A percentile compares a stretch with the other conserved stretches of the same genome.
phyloP scores from a whole-genome alignment of 2,113 vertebrate species.

The Heteronetta atricapilla region DNA sequence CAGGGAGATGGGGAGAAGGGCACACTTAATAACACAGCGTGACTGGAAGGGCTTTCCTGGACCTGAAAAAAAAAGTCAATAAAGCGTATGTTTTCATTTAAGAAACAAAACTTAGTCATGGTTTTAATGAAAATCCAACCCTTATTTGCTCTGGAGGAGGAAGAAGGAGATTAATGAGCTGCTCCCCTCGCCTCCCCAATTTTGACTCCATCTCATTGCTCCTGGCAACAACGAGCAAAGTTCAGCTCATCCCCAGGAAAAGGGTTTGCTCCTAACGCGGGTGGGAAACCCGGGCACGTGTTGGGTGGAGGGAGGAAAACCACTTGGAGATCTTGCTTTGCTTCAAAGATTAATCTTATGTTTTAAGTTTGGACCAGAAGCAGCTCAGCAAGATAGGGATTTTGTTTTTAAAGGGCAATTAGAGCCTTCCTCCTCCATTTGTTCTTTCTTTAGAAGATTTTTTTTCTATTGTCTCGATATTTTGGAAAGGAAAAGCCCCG shows the following conservation, averaged over 20 bases:
- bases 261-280: background rate
- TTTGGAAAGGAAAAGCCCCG: conserved; percentile 62
- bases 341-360: conserved; percentile 49
- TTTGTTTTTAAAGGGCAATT: conserved; percentile 62
- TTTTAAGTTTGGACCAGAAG: conserved; percentile 58
- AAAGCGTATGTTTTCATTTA: conserved; percentile 19
- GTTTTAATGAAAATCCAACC: conserved; percentile 60
- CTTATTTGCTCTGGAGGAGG: conserved; percentile 41
- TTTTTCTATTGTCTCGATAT: conserved; percentile 54
- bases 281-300: conserved; percentile 1
- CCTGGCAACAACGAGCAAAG: conserved; percentile 15
- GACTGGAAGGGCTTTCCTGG: conserved; percentile 35
- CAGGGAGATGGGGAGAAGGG: background rate
- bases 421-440: conserved; percentile 59
- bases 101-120: conserved; percentile 11
- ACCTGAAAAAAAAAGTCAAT: conserved; percentile 41
- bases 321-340: background rate
- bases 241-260: background rate
- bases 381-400: conserved; percentile 52
- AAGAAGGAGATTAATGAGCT: background rate
- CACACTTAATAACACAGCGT: conserved; percentile 43
- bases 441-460: conserved; percentile 61
- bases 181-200: background rate
- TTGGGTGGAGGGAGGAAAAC: conserved; percentile 23
- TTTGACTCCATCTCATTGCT: background rate